Evolutionary conservation across 2,888 invertebrate genomes (phyloP).

Genomic region (Pteria penguin): DNA sequence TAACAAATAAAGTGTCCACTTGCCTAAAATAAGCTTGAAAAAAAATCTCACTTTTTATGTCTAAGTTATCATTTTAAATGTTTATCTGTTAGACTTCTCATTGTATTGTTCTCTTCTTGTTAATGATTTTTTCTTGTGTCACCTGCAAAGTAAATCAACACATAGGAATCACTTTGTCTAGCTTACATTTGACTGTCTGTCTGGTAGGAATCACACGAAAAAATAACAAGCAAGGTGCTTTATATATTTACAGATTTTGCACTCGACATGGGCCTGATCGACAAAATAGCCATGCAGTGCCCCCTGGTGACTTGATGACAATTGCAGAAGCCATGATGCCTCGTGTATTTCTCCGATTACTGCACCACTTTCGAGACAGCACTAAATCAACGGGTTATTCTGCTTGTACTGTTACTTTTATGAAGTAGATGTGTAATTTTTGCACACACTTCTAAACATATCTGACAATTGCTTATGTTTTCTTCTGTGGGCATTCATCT

Average conservation of each 20-base stretch:
- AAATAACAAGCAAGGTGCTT: too few species aligned
- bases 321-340: constrained; percentile 97
- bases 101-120: too few species aligned
- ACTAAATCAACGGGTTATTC: constrained; percentile 49
- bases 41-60: too few species aligned
- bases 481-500: background rate
- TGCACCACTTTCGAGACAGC: constrained; percentile 94
- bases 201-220: too few species aligned
- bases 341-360: constrained; percentile 90
- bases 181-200: too few species aligned
- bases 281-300: constrained; percentile 84
- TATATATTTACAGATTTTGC: constrained; percentile 86
- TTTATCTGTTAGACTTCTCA: too few species aligned
- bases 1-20: too few species aligned
- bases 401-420: background rate
- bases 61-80: too few species aligned
- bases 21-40: too few species aligned
- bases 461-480: background rate
- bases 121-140: too few species aligned
- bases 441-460: background rate
- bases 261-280: constrained; percentile 95
- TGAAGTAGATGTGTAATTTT: background rate
- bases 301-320: constrained; percentile 92
- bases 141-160: too few species aligned
- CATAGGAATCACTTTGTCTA: too few species aligned